These are phyloP conservation scores for Drosophila dives DNA, from an alignment of 2,888 invertebrate species.

Conservation along the genomic window DNA sequence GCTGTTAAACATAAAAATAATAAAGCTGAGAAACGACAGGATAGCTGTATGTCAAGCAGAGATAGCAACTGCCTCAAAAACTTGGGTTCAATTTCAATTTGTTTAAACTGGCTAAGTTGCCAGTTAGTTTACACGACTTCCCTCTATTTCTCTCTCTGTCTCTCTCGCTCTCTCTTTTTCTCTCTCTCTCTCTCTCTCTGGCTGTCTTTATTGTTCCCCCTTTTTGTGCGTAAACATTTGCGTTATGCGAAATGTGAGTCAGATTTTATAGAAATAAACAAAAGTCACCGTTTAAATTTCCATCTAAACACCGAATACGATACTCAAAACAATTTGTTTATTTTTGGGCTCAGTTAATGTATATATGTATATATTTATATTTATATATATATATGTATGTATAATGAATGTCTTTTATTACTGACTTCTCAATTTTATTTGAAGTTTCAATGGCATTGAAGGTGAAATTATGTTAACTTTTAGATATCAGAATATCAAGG, in stretches of 20 bases:
- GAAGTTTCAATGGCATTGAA: not conserved
- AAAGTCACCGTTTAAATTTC: not conserved
- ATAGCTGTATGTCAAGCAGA: not conserved
- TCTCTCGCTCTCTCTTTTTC: not conserved
- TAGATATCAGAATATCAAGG: not conserved
- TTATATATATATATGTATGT: not conserved
- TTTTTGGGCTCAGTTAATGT: not conserved
- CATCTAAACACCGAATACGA: not conserved
- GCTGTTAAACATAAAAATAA: conserved; percentile 47
- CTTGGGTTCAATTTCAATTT: conserved; percentile 32
- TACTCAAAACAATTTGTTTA: conserved; percentile 5
- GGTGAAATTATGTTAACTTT: not conserved
- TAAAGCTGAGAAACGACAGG: conserved; percentile 20
- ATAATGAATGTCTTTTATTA: not conserved
- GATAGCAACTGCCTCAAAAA: conserved; percentile 12
- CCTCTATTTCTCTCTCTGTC: not conserved
- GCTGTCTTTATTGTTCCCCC: too few species aligned
- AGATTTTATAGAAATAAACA: not conserved
- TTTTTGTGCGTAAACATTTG: not conserved
- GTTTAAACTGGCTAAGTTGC: conserved; percentile 44
- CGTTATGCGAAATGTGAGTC: not conserved
- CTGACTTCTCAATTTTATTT: not conserved
- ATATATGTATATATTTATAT: not conserved
- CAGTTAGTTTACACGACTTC: conserved; percentile 31
- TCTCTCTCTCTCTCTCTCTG: not conserved